phyloP scores from a whole-genome alignment of 2,888 invertebrate genomes.

The Dendrolimus houi region DNA sequence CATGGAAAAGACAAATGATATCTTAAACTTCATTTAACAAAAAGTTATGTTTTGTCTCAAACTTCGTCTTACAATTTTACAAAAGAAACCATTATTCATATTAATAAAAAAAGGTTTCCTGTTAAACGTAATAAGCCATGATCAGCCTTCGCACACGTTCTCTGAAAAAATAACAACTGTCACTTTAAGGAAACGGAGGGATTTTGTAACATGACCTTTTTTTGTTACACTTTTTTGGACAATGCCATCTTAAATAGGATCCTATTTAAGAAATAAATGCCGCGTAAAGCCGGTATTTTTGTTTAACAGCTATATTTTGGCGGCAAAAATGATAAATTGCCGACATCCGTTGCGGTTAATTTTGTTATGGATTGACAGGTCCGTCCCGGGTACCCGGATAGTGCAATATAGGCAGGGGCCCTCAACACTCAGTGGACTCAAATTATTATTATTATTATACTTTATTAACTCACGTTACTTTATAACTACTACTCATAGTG shows the following conservation, averaged over 20 bases:
- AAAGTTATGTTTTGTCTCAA: too few species aligned
- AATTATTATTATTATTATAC: too few species aligned
- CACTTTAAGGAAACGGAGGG: background rate
- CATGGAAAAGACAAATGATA: too few species aligned
- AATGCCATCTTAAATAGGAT: background rate
- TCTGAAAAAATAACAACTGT: background rate
- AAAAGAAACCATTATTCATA: background rate
- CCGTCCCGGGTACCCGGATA: conserved; percentile 13
- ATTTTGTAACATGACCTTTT: background rate
- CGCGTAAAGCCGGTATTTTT: background rate
- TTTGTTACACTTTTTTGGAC: background rate
- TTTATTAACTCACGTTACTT: too few species aligned
- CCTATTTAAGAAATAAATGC: background rate
- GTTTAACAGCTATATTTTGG: conserved; percentile 28
- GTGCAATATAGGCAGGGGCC: too few species aligned
- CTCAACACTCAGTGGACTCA: too few species aligned
- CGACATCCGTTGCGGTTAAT: conserved; percentile 26
- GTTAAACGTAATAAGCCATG: background rate
- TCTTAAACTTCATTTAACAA: too few species aligned
- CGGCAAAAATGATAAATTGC: conserved; percentile 28
- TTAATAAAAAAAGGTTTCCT: background rate
- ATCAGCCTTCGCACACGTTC: background rate
- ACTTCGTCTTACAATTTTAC: too few species aligned
- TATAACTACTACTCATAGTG: too few species aligned
- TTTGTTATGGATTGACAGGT: conserved; percentile 27